Evolutionary conservation across 2,113 vertebrate species (phyloP), one percentile per base, ranked within the genome.

Genomic region (Opisthocomus hoazin): DNA sequence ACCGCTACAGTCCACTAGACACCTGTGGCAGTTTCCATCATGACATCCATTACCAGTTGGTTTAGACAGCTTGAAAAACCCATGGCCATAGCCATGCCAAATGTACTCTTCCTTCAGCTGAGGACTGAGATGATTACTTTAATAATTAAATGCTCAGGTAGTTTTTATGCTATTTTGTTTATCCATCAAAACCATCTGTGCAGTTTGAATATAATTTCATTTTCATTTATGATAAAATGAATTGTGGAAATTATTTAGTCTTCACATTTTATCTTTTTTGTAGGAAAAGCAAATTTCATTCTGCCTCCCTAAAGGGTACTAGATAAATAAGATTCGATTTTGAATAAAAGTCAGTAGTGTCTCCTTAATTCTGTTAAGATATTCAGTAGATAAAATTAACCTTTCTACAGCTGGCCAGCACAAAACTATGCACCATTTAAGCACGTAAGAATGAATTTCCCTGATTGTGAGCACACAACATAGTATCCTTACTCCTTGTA

Each of bases 101-200:
- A 71, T 34, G 27, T 36, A 39, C n/a, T 5, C 69, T 82, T 84
- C 15, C 60, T 90, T 93, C 80, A 84, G 26, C 39, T 63, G 64
- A 87, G 63, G 30, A 57, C 16, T 61, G 51, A 92, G 70, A 73
- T 36, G 13, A 43, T 74, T 88, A 74, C 39, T 94, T 95, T 74
- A 63, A 22, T 57, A 92, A 76, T n/a, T 88, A 73, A 64, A 80
- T 61, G 68, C 15, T 82, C 46, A 82, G 10, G 81, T 73, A 91
- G 37, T 22, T 95, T 96, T 91, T 71, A 58, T 51, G 70, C 29
- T 87, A 21, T 78, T 95, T 92, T 87, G 48, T 86, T 94, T 91
- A 83, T 60, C 54, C 64, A 76, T 88, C 54, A 90, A 93, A 94
- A 95, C 60, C 19, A 30, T 93, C 68, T 94, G 66, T 90, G 68